Evolutionary conservation across 2,888 invertebrate species (phyloP).

Genomic region (Hemaris fuciformis): DNA sequence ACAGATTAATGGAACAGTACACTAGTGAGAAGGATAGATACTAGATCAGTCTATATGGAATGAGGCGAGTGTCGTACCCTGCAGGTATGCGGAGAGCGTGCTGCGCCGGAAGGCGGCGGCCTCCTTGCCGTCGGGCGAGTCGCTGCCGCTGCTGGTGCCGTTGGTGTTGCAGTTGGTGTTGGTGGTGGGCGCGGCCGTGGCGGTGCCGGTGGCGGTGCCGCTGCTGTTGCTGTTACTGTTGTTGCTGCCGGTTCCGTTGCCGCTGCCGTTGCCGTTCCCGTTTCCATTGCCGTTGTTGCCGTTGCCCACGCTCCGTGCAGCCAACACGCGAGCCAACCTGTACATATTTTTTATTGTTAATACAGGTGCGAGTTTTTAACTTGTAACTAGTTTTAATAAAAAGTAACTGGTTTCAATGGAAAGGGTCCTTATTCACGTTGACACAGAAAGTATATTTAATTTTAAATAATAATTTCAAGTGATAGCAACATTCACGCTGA

Average conservation of each 20-base stretch:
- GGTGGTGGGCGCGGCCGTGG: constrained; percentile 81
- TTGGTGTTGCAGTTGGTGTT: constrained; percentile 82
- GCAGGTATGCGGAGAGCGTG: constrained; percentile 93
- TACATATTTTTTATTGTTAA: neutral
- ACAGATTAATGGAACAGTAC: too few species aligned
- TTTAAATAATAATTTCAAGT: too few species aligned
- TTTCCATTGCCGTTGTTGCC: constrained; percentile 17
- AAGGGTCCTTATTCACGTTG: too few species aligned
- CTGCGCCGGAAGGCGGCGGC: constrained; percentile 92
- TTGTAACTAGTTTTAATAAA: too few species aligned
- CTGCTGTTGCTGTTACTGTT: constrained; percentile 21
- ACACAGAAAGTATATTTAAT: too few species aligned
- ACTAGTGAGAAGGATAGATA: too few species aligned
- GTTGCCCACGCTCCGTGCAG: constrained; percentile 85
- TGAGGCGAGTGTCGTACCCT: constrained; percentile 67
- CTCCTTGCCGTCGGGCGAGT: constrained; percentile 84
- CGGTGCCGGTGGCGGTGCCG: constrained; percentile 37
- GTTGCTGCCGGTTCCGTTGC: constrained; percentile 36
- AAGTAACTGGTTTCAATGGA: too few species aligned
- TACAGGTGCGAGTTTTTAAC: too few species aligned
- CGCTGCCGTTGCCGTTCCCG: constrained; percentile 21
- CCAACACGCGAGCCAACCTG: constrained; percentile 91
- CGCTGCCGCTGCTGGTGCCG: constrained; percentile 85
- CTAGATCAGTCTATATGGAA: neutral
- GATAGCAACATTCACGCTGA: too few species aligned